Evolutionary conservation across 2,888 invertebrate genomes (phyloP), one percentile per base, ranked within the genome.

Genomic region (Calliopum simillimum): DNA sequence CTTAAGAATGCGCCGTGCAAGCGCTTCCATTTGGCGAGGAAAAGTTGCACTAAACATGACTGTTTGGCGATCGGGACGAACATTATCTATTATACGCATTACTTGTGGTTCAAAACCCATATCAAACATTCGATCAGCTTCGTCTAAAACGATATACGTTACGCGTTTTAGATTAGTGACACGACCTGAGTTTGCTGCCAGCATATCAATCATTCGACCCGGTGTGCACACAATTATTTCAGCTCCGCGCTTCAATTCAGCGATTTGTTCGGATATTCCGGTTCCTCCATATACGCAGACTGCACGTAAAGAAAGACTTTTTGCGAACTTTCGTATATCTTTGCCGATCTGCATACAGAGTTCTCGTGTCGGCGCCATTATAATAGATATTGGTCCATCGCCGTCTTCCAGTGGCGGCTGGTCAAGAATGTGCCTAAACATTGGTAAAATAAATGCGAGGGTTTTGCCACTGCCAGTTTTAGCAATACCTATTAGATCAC

Each of bases 401-500:
- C 95, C 95, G 81, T 98, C 97, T 78, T 97, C 97, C n/a, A 99
- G 83, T 0, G 93, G 90, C 0, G 95, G 91, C 84, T 99, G 99
- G 85, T 99, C 99, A 71, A 97, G 86, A 41, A 99, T 96, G 81
- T 99, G 99, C 6, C 90, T 88, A 87, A 99, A 96, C 98, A 99
- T 97, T 0, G 99, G 99, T 71, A 99, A 87, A 71, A 99, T 91
- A 86, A 99, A 99, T 0, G 99, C 99, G 64, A 99, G 87, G 1
- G 99, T 99, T 88, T 99, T 99, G 44, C 99, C 99, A 82, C 97
- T 97, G 56, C 99, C 99, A 0, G 99, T 99, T 88, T 99, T 99
- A 2, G 99, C 99, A 83, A 99, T 99, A 68, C 99, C 99, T 81
- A 99, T 99, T 72, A 99, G 88, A 87, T 99, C 98, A 70, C 98